phyloP scores from a whole-genome alignment of 2,113 vertebrate species.

The Dascyllus trimaculatus region DNA sequence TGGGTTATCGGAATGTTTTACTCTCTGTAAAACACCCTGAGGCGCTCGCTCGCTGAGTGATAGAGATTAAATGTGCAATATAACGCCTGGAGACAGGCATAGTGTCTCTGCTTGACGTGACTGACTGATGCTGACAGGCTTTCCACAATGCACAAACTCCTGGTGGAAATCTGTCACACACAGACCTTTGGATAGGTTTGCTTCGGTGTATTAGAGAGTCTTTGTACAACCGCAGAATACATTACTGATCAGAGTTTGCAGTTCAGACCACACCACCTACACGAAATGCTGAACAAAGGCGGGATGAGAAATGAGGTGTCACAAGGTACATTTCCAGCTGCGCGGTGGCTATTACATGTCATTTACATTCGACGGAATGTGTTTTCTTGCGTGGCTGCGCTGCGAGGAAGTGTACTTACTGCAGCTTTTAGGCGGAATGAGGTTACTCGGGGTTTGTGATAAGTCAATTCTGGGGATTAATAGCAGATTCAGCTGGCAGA shows the following conservation, averaged over 20 bases:
- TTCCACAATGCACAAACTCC: constrained; percentile 56
- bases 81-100: constrained; percentile 70
- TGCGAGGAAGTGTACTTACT: constrained; percentile 46
- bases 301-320: constrained; percentile 73
- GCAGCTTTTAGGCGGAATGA: constrained; percentile 32
- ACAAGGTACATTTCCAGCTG: constrained; percentile 65
- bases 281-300: constrained; percentile 61
- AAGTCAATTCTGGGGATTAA: constrained; percentile 30
- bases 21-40: constrained; percentile 71
- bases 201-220: constrained; percentile 52
- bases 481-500: neutral
- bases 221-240: constrained; percentile 58
- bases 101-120: constrained; percentile 63
- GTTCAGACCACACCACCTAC: constrained; percentile 62
- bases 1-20: constrained; percentile 71
- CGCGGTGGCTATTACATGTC: constrained; percentile 63
- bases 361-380: constrained; percentile 68
- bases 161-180: constrained; percentile 66
- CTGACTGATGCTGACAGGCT: constrained; percentile 78
- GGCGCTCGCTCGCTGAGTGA: constrained; percentile 71
- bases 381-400: constrained; percentile 55
- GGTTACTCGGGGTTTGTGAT: constrained; percentile 28
- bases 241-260: constrained; percentile 63
- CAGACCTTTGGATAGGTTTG: constrained; percentile 66
- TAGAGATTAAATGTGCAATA: constrained; percentile 78